Evolutionary conservation across 1,140 invertebrate genomes (phyloP).

Genomic region (Drosophila nasuta): DNA sequence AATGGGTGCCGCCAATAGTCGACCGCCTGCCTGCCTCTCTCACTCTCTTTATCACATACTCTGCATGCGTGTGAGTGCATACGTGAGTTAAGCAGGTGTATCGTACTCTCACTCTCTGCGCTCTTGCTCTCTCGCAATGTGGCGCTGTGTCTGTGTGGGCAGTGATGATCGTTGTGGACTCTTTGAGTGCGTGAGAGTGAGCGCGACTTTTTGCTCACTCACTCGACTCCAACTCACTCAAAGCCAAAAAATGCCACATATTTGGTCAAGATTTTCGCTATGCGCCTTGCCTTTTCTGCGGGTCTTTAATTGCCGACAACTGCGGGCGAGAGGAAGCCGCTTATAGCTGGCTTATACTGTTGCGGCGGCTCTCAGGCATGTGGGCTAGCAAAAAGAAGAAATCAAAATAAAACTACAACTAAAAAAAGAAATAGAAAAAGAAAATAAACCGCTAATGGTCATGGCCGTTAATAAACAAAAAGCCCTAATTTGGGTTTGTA

Average conservation of each 20-base stretch:
- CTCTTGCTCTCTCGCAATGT: conserved; percentile 25
- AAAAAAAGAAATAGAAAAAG: conserved; percentile 17
- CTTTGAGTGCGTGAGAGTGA: conserved; percentile 36
- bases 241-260: conserved; percentile 74
- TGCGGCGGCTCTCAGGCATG: conserved; percentile 40
- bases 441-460: conserved; percentile 79
- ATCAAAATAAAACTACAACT: conserved; percentile 23
- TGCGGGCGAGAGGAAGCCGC: conserved; percentile 69
- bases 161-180: conserved; percentile 31
- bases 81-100: conserved; percentile 44
- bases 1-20: conserved; percentile 34
- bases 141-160: conserved; percentile 43
- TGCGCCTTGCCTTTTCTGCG: conserved; percentile 31
- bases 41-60: conserved; percentile 2
- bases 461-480: conserved; percentile 77
- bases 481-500: conserved; percentile 75
- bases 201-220: conserved; percentile 19
- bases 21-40: not conserved
- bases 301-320: conserved; percentile 53
- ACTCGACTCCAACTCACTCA: conserved; percentile 4
- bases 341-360: conserved; percentile 31
- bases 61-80: conserved; percentile 19
- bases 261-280: conserved; percentile 63
- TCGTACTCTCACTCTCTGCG: conserved; percentile 16
- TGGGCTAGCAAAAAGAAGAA: conserved; percentile 42